Base-by-base conservation (phyloP, 2,113 vertebrate species). In the Gasterosteus nipponicus region DNA sequence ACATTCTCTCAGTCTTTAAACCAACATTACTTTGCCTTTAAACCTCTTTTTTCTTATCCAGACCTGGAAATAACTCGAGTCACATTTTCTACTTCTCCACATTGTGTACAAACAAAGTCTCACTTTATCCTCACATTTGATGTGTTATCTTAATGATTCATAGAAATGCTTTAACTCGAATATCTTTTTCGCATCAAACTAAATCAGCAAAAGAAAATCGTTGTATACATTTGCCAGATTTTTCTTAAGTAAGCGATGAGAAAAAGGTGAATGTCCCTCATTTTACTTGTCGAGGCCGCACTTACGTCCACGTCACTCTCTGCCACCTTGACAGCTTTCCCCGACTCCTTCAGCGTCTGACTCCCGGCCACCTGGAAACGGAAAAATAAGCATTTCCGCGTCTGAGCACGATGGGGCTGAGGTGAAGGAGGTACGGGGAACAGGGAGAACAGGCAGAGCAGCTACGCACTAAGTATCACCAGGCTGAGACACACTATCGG, bases 281-380 rank as follows among this genome's bases (percentile, higher is more conserved):
- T 29, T 11, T 54, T 10, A 4, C 51, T 51, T 2, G 0, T 35
- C 10, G 3, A 33, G 56, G 26, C 41, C 4, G 9, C 82, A 97
- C 97, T 97, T 85, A 99, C 97, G 53, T 99, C 97, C 81, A 94
- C 95, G 61, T 98, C 96, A 69, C 97, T 99, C 89, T 99, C 97
- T 3, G 97, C 97, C 22, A 98, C 96, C 89, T 94, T 97, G 77
- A 99, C 93, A 6, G 97, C 96, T 86, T 96, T 97, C 42, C 92
- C 82, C 39, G 92, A 91, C 73, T 96, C 96, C 89, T 95, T 98
- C 63, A 96, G 76, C 0, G 85, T 87, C 76, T 97, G 96, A 87
- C 93, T 94, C 72, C 96, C 96, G 7, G 93, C 94, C 82, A 98
- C 94, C 97, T 99, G 46, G 4, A 81, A 57, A 58, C 35, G n/a